Conservation (phyloP, 1,140 invertebrate genomes). For the Pseudomyrmex gracilis region DNA sequence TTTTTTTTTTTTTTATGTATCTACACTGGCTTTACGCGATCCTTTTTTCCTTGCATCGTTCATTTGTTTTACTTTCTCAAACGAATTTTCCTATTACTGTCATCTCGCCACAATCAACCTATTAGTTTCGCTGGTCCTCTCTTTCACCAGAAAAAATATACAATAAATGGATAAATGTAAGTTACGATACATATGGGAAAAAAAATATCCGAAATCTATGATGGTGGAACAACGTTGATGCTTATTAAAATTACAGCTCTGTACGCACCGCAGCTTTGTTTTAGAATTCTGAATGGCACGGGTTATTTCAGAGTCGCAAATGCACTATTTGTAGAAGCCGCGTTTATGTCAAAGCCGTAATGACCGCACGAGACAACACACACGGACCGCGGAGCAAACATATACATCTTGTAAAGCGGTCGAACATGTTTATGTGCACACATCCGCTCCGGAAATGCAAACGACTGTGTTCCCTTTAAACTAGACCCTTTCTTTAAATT, state of each 20-base stretch:
- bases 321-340: slow-evolving; percentile 35
- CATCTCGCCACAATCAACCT: not conserved
- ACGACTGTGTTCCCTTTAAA: slow-evolving; percentile 38
- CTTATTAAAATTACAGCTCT: not conserved
- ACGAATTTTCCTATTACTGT: not conserved
- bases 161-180: too few species aligned
- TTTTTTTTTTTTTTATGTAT: not conserved
- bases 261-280: not conserved
- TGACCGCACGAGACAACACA: slow-evolving; percentile 20
- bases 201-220: slow-evolving; percentile 2
- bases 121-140: not conserved
- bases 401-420: slow-evolving; percentile 4
- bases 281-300: not conserved
- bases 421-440: not conserved
- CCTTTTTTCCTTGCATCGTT: not conserved
- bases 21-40: not conserved
- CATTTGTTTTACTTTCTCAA: not conserved
- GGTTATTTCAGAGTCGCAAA: slow-evolving; percentile 32
- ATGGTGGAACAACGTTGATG: not conserved
- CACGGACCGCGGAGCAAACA: not conserved
- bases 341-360: slow-evolving; percentile 45
- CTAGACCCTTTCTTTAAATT: slow-evolving; percentile 29
- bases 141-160: not conserved
- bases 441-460: not conserved
- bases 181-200: too few species aligned